Evolutionary conservation across 2,888 invertebrate genomes (phyloP), one percentile per base, ranked within the genome.

Genomic region (Phania funesta): DNA sequence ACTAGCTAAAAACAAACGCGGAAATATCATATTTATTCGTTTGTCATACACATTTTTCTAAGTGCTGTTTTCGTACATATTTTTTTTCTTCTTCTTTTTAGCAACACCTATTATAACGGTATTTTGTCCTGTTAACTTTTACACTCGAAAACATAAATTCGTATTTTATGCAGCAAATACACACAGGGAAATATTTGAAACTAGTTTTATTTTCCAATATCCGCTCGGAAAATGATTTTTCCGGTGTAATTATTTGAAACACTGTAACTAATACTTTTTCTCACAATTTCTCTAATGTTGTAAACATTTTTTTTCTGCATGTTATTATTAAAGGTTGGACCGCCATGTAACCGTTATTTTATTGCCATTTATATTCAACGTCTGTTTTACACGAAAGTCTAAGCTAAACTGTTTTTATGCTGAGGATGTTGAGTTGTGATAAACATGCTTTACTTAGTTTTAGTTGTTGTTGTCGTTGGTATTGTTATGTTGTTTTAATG

Each of bases 341-440:
- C 54, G 35, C 2, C 29, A 50, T 41, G 9, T 79, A 60, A 79
- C 78, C 71, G 71, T 73, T 62, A 48, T 62, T 64, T 54, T 20
- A 24, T 52, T 50, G 20, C n/a, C 32, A 18, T 16, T 60, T 8
- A 22, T 20, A 32, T 48, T 44, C 13, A 56, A 73, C 80, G 74
- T 78, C 82, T 74, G 75, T 77, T 78, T 58, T 50, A 64, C 20
- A 56, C 74, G 68, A 78, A 74, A 64, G 82, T 68, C 78, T 46
- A 78, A 70, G 58, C 35, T 52, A 65, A 82, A 82, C 74, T 82
- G 65, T 73, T 73, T 20, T 13, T 58, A 56, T 74, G 64, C 35
- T 68, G n/a, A n/a, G 74, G 58, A 52, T 64, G 50, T 20, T 75
- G 70, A 79, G 41, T 60, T 67, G 71, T 58, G 71, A 79, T 79